Base-by-base conservation (phyloP, 2,888 invertebrate species). In the Tuta absoluta region DNA sequence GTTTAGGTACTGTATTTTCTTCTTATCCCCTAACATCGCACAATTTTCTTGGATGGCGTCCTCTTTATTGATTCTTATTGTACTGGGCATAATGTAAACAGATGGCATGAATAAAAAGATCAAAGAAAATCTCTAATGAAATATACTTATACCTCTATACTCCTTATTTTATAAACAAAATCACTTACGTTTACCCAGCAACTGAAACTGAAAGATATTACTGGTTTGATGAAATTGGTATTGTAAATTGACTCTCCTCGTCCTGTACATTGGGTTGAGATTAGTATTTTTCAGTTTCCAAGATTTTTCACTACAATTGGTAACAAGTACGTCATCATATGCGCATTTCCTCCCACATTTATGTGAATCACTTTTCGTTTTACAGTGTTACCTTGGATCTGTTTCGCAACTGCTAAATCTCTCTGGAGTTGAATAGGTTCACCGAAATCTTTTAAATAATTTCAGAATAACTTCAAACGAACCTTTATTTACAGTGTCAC, bases 1-100 rank as follows among this genome's bases (percentile, higher is more conserved):
- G 58, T 63, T 64, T 61, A 61, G 64, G 59, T 64, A 61, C 12
- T 53, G 41, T 63, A 3, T 37, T 51, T 37, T 51, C 14, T 61
- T 28, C 24, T 49, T n/a, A 23, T 45, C 10, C 45, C 12, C 2
- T 21, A 17, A 58, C n/a, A n/a, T 5, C 14, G 14, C 4, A 19
- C 8, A 37, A 33, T 58, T 2, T 37, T 3, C 11, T 56, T 56
- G 24, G 21, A 17, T 12, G 33, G 1, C 10, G 33, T 28, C 28
- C 5, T 28, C 5, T 28, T 28, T 28, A 28, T 2, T 28, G 2
- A 28, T 28, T 28, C 3, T 28, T 28, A 28, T 28, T 28, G 4
- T 33, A 33, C 33, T 33, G 33, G 33, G 33, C 4, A 33, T 1
- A 33, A 33, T 8, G 28, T 28, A 28, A 2, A 28, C 2, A 7